Conservation (phyloP, 2,888 invertebrate genomes). For the Galerucella pusilla region DNA sequence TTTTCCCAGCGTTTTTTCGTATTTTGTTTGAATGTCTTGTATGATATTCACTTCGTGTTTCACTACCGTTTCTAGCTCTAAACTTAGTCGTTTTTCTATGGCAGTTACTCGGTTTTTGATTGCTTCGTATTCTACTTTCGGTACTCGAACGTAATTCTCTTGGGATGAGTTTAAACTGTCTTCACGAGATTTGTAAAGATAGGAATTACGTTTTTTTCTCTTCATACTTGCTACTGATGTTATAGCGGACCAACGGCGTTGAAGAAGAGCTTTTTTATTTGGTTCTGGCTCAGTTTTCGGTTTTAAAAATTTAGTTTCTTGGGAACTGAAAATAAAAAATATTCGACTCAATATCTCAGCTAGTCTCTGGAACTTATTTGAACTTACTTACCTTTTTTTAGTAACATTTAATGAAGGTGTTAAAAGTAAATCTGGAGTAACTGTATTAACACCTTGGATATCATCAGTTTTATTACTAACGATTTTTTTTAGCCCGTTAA, state of each 20-base stretch:
- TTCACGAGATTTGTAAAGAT: conserved; percentile 51
- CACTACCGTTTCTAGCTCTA: conserved; percentile 53
- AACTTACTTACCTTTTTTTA: conserved; percentile 74
- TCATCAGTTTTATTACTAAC: conserved; percentile 73
- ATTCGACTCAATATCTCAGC: neutral
- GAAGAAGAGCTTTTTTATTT: conserved; percentile 56
- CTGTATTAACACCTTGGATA: conserved; percentile 52
- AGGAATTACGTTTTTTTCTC: conserved; percentile 57
- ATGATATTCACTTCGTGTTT: conserved; percentile 65
- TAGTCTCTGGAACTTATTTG: neutral
- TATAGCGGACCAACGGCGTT: conserved; percentile 70
- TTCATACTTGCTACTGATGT: conserved; percentile 61
- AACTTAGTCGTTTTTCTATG: conserved; percentile 66
- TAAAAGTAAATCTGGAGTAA: conserved; percentile 60
- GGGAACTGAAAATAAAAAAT: conserved; percentile 4
- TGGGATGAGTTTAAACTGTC: conserved; percentile 52
- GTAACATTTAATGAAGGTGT: conserved; percentile 73
- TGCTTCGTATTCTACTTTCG: conserved; percentile 81
- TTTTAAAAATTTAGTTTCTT: conserved; percentile 15
- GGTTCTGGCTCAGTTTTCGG: conserved; percentile 22
- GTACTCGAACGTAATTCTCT: conserved; percentile 75
- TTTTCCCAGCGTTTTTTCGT: conserved; percentile 79
- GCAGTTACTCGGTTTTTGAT: conserved; percentile 80
- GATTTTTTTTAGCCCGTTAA: conserved; percentile 82
- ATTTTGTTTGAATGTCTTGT: conserved; percentile 76